These are phyloP conservation scores for Sebastes matsubarae DNA, from an alignment of 2,797 vertebrate genomes.

Conservation along the genomic window DNA sequence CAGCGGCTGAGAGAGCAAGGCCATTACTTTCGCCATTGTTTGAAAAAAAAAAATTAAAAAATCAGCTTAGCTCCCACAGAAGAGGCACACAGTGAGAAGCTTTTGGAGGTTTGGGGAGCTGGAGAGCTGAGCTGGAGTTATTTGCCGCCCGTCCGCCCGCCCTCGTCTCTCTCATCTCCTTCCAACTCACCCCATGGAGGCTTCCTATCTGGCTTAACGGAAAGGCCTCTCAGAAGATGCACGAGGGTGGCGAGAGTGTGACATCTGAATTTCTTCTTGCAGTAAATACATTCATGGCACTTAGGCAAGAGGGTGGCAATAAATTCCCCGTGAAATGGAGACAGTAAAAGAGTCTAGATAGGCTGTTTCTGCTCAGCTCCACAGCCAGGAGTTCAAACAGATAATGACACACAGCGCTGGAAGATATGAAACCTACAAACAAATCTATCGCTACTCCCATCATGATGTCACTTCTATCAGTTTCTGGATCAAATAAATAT, in stretches of 20 bases:
- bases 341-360: conserved; percentile 30
- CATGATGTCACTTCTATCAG: not conserved
- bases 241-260: conserved; percentile 26
- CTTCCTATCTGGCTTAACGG: conserved; percentile 35
- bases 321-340: conserved; percentile 53
- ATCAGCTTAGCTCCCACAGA: conserved; percentile 14
- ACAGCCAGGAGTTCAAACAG: conserved; percentile 12
- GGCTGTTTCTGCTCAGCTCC: conserved; percentile 19
- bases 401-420: not conserved
- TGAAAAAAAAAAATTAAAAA: not conserved
- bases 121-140: conserved; percentile 47
- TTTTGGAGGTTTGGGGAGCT: conserved; percentile 43
- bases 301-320: conserved; percentile 34
- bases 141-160: conserved; percentile 15
- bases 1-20: conserved; percentile 31
- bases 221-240: conserved; percentile 49
- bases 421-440: not conserved
- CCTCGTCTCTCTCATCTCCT: conserved; percentile 55
- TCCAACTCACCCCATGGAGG: conserved; percentile 34
- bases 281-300: conserved; percentile 64
- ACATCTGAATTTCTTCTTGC: conserved; percentile 51
- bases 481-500: not conserved
- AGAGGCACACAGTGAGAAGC: conserved; percentile 14
- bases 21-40: conserved; percentile 54
- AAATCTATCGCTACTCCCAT: not conserved